Evolutionary conservation across 2,113 vertebrate species (phyloP), one percentile per base, ranked within the genome.

Genomic region (Ahaetulla prasina): DNA sequence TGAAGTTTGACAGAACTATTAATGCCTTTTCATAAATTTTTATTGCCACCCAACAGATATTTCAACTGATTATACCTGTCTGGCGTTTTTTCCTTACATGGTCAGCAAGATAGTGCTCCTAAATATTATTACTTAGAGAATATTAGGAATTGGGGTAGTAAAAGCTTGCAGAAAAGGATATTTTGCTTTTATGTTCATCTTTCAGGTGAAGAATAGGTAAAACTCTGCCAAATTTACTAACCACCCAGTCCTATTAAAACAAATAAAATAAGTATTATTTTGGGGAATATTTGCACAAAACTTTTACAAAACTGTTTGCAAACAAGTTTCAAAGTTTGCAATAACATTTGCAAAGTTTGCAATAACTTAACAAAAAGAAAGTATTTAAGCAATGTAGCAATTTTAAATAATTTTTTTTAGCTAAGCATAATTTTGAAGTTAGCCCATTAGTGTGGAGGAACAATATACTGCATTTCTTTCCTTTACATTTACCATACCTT

Each of bases 181-280:
- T 99, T 93, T 99, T 98, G 53, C 94, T 98, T 95, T 96, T 98
- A 52, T 95, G 97, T 94, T 96, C 97, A 96, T 93, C 95, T 94
- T 97, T 97, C 14, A 99, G 97, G 95, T 99, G 98, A 94, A 99
- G 96, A 87, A 99, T 80, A 80, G 99, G 99, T 88, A 99, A 98
- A 9, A 99, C 98, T 93, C 99, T 98, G 60, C 99, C 99, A 9
- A 98, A 99, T 96, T 99, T 99, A 97, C 98, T 98, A 92, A 99
- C 99, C 92, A 99, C 97, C 99, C 99, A 99, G 93, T 99, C 98
- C 99, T 99, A 93, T 90, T 97, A 97, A 87, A 68, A 80, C 89
- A 91, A 47, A 39, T 91, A 94, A 92, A 88, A 35, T 22, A 63
- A 14, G 27, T 16, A 89, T 60, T 53, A 49, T 4, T 86, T 85